Conservation (phyloP, 2,113 vertebrate species). For the Mesitornis unicolor region DNA sequence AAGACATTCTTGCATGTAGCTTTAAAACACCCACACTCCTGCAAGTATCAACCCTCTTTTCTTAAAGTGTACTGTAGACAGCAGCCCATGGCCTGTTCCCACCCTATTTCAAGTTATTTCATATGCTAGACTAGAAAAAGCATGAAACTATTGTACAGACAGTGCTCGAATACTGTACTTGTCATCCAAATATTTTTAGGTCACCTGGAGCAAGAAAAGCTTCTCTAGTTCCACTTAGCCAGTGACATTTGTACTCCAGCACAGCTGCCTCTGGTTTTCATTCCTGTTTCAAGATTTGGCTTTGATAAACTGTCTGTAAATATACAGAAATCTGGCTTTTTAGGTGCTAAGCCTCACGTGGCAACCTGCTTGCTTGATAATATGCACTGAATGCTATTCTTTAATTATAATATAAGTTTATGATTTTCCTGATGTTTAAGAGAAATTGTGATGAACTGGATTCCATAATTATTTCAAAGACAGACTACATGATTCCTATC, state of each 20-base stretch:
- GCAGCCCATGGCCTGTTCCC: neutral
- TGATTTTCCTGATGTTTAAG: neutral
- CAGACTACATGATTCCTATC: neutral
- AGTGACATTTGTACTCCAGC: neutral
- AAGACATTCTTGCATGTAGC: neutral
- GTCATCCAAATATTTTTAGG: neutral
- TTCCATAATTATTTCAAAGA: neutral
- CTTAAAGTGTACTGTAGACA: neutral
- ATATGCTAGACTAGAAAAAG: neutral
- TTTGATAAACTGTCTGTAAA: neutral
- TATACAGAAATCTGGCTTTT: neutral
- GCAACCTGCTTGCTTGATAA: neutral
- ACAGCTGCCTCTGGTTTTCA: neutral
- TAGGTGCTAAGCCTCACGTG: neutral
- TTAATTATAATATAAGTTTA: neutral
- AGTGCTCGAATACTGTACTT: rapidly evolving
- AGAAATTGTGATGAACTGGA: neutral
- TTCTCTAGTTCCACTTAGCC: neutral
- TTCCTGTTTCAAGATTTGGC: neutral
- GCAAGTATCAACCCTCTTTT: neutral
- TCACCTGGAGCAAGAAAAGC: neutral
- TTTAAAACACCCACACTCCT: neutral
- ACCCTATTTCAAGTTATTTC: neutral
- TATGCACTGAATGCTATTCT: neutral
- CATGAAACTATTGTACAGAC: neutral